phyloP scores from a whole-genome alignment of 1,140 invertebrate species.

The Whitmania pigra region DNA sequence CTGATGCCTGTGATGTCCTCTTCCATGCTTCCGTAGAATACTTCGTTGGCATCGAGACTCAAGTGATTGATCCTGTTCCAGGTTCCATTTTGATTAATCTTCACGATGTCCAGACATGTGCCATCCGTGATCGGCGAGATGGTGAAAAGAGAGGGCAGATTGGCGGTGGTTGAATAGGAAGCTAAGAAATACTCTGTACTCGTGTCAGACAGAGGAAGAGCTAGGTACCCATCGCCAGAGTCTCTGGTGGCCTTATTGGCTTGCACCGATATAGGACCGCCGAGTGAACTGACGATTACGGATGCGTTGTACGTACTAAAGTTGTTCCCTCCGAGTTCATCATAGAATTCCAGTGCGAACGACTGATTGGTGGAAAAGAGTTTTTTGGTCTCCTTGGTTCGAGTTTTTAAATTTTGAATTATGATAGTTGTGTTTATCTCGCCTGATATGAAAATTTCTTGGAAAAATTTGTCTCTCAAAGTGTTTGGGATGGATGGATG shows the following conservation, averaged over 20 bases:
- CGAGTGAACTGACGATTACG: not conserved
- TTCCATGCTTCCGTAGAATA: slow-evolving; percentile 9
- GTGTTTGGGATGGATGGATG: not conserved
- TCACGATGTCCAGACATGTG: not conserved
- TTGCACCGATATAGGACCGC: not conserved
- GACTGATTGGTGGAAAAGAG: not conserved
- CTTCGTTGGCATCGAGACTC: slow-evolving; percentile 11
- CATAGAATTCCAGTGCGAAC: not conserved
- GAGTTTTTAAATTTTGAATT: not conserved
- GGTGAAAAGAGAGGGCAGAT: not conserved
- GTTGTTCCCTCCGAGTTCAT: not conserved
- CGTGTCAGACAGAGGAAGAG: slow-evolving; percentile 1
- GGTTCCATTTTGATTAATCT: not conserved
- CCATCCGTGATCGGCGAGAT: not conserved
- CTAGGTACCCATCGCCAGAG: slow-evolving; percentile 9
- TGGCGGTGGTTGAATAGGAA: slow-evolving; percentile 2
- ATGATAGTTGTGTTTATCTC: not conserved
- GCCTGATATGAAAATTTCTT: slow-evolving; percentile 12
- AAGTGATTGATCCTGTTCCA: slow-evolving; percentile 4
- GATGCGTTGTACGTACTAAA: not conserved
- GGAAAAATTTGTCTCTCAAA: not conserved
- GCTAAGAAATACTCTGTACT: slow-evolving; percentile 7
- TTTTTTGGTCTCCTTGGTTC: too few species aligned
- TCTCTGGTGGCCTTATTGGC: slow-evolving; percentile 11
- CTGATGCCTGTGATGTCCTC: slow-evolving; percentile 11